phyloP scores from a whole-genome alignment of 2,888 invertebrate species.

The Drosophila paucipuncta region DNA sequence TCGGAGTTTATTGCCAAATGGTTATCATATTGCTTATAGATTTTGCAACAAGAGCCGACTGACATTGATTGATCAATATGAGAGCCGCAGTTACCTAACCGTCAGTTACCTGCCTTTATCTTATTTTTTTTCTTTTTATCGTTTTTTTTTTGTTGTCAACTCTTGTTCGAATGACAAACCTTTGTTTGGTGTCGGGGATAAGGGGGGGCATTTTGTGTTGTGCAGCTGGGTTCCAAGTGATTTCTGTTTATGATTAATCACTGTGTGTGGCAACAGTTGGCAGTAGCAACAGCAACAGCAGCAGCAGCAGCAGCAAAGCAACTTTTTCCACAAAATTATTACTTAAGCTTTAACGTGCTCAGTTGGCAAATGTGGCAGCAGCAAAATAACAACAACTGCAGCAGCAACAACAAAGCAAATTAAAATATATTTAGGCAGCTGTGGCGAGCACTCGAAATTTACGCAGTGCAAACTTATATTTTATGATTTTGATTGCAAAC shows the following conservation, averaged over 20 bases:
- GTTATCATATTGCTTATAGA: conserved; percentile 84
- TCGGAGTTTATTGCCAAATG: conserved; percentile 80
- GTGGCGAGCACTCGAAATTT: conserved; percentile 69
- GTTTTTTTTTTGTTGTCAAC: conserved; percentile 60
- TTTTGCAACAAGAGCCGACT: conserved; percentile 77
- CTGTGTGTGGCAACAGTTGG: conserved; percentile 51
- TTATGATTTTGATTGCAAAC: conserved; percentile 76
- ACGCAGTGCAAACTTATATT: conserved; percentile 82
- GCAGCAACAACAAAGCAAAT: conserved; percentile 63
- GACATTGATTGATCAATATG: conserved; percentile 85
- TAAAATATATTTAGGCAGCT: conserved; percentile 83
- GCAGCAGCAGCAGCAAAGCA: conserved; percentile 15
- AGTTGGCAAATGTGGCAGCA: conserved; percentile 41
- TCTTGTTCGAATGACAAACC: conserved; percentile 70
- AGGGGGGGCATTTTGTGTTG: background rate
- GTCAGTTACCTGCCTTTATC: conserved; percentile 49
- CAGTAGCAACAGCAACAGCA: background rate
- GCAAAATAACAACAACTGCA: conserved; percentile 34
- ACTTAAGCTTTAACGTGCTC: conserved; percentile 71
- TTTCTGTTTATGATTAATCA: conserved; percentile 71
- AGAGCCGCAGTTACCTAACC: conserved; percentile 72
- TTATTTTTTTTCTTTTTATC: conserved; percentile 31
- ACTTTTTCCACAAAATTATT: conserved; percentile 58
- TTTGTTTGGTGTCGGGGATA: conserved; percentile 15
- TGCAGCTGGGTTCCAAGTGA: conserved; percentile 61